These are phyloP conservation scores for Cartodere bifasciata DNA, from an alignment of 2,888 invertebrate species.

Conservation along the genomic window DNA sequence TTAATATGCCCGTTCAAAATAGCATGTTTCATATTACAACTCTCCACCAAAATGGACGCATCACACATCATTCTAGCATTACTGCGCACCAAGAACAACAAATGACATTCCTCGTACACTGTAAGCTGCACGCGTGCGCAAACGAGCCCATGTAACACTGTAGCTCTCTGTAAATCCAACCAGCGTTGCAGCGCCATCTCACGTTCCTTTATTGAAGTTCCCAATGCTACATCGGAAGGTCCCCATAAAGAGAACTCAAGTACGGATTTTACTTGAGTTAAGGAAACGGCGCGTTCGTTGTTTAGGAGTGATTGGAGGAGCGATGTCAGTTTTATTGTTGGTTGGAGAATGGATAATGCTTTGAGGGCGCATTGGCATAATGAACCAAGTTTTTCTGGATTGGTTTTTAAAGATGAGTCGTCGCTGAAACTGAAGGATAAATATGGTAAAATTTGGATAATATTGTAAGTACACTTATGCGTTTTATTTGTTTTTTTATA, in stretches of 20 bases:
- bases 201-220: constrained; percentile 54
- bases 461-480: neutral
- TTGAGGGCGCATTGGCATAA: constrained; percentile 66
- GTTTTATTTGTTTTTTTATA: constrained; percentile 4
- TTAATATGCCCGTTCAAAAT: neutral
- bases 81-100: constrained; percentile 72
- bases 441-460: constrained; percentile 22
- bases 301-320: constrained; percentile 54
- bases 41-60: constrained; percentile 45
- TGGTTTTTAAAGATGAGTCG: constrained; percentile 47
- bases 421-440: constrained; percentile 56
- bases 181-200: constrained; percentile 71
- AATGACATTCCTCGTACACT: constrained; percentile 67
- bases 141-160: constrained; percentile 71
- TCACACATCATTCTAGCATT: constrained; percentile 74
- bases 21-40: constrained; percentile 23
- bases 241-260: constrained; percentile 85
- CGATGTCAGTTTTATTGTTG: constrained; percentile 52
- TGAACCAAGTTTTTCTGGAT: constrained; percentile 49
- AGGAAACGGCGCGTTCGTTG: constrained; percentile 52
- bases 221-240: constrained; percentile 63
- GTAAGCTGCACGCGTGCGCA: constrained; percentile 62
- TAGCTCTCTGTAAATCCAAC: constrained; percentile 79
- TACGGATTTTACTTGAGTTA: constrained; percentile 68
- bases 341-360: constrained; percentile 53